Evolutionary conservation across 2,888 invertebrate species (phyloP).

Genomic region (Ormyrus labotus): DNA sequence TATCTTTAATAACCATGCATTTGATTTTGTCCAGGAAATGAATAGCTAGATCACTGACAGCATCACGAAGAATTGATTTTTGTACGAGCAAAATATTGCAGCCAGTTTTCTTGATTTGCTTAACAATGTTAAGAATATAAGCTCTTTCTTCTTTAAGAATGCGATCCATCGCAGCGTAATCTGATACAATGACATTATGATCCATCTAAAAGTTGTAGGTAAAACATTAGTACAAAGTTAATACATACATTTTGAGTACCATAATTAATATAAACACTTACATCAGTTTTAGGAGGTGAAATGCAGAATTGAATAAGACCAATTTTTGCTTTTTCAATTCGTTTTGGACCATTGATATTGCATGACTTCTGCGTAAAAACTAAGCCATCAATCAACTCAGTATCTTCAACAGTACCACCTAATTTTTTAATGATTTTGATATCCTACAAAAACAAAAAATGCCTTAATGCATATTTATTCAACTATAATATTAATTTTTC

Average conservation of each 20-base stretch:
- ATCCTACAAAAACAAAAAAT: constrained; percentile 77
- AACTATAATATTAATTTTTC: constrained; percentile 21
- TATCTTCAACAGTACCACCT: constrained; percentile 98
- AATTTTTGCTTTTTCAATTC: constrained; percentile 98
- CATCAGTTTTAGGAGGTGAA: constrained; percentile 99
- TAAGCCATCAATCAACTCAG: constrained; percentile 95
- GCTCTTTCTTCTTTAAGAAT: constrained; percentile 97
- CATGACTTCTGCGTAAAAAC: constrained; percentile 93
- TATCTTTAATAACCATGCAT: constrained; percentile 97
- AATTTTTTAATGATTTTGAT: constrained; percentile 98
- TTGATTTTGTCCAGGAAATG: constrained; percentile 99
- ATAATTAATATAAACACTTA: constrained; percentile 74
- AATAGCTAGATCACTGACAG: constrained; percentile 96
- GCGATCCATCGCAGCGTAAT: constrained; percentile 99
- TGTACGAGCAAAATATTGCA: constrained; percentile 97
- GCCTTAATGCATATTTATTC: not conserved
- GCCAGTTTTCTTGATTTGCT: constrained; percentile 98
- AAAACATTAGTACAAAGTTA: not conserved
- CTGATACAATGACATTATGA: constrained; percentile 95
- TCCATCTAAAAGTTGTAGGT: constrained; percentile 84
- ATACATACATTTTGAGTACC: not conserved
- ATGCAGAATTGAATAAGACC: constrained; percentile 99
- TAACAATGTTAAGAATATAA: constrained; percentile 98
- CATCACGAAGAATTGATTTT: constrained; percentile 91
- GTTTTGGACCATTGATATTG: constrained; percentile 93